Evolutionary conservation across 2,113 vertebrate species (phyloP).

Genomic region (Bettongia penicillata): DNA sequence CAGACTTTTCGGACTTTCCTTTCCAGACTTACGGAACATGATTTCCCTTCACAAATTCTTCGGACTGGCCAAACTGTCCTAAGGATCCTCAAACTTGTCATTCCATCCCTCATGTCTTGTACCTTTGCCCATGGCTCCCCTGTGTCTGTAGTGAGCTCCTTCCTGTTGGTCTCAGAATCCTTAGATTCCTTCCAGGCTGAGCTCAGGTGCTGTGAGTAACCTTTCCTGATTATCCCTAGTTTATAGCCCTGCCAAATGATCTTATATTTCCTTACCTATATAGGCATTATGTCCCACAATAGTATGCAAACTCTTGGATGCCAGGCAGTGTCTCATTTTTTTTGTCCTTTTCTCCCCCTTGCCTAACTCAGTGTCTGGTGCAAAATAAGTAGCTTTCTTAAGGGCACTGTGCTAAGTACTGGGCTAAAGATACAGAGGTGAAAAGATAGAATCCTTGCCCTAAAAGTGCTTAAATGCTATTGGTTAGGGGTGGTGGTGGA

Average conservation of each 20-base stretch:
- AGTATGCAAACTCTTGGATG: not conserved
- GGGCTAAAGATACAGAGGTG: not conserved
- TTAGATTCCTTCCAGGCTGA: not conserved
- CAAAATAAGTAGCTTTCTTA: not conserved
- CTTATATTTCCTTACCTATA: not conserved
- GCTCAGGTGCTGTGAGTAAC: not conserved
- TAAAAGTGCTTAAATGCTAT: not conserved
- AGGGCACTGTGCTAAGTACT: not conserved
- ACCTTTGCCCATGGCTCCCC: not conserved
- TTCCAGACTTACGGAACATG: not conserved
- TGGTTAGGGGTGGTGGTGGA: not conserved
- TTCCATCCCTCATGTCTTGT: not conserved
- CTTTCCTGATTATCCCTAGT: not conserved
- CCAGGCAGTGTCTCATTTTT: not conserved
- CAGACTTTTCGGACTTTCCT: no score
- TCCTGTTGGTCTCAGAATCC: not conserved
- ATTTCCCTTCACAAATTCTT: not conserved
- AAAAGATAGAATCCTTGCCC: not conserved
- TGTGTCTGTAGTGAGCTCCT: not conserved
- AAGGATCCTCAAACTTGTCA: not conserved
- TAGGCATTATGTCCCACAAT: not conserved
- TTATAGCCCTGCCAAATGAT: not conserved
- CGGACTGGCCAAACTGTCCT: not conserved
- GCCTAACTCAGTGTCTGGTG: not conserved
- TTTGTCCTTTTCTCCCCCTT: not conserved